Evolutionary conservation across 1,140 invertebrate species (phyloP), one percentile per base, ranked within the genome.

Genomic region (Drosophila sucinea): DNA sequence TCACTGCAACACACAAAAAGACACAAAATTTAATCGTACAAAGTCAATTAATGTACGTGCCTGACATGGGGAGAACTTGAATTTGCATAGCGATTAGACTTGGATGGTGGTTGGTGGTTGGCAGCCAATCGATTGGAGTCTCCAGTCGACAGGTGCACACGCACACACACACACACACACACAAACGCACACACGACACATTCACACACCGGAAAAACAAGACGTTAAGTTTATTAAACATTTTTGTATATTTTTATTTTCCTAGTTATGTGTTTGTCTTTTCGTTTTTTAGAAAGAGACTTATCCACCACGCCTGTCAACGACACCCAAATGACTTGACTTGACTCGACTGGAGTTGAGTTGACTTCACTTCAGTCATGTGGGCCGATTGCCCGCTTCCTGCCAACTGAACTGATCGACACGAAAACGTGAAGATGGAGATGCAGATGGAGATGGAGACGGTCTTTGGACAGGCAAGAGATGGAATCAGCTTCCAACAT

Each of bases 201-300:
- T 17, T 17, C 17, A 86, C 82, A 79, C 83, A 86, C 83, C 83
- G 83, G 83, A 86, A 86, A 86, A 86, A 86, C 84, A 83, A 87
- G 83, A 60, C 79, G 74, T 82, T 87, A 61, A 86, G 77, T 87
- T 86, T 86, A 77, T 87, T 86, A 54, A 86, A 65, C 83, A 86
- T 86, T 73, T 83, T 79, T 63, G 38, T 64, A 38, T 41, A 40
- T 67, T 8, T 57, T 38, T 40, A 4, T 44, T 51, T 23, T 23
- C 17, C 17, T 23, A 47, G 17, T 47, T 8, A 23, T 47, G 4
- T 47, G 3, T 17, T 23, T 27, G 44, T 86, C 67, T 84, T 77
- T 60, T 41, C 54, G 10, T 57, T 40, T 41, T 17, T 11, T 40
- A 33, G 17, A 32, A 29, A 68, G 27, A 57, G 55, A 62, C 67